Evolutionary conservation across 2,113 vertebrate species (phyloP).

Genomic region (Chinchilla lanigera): DNA sequence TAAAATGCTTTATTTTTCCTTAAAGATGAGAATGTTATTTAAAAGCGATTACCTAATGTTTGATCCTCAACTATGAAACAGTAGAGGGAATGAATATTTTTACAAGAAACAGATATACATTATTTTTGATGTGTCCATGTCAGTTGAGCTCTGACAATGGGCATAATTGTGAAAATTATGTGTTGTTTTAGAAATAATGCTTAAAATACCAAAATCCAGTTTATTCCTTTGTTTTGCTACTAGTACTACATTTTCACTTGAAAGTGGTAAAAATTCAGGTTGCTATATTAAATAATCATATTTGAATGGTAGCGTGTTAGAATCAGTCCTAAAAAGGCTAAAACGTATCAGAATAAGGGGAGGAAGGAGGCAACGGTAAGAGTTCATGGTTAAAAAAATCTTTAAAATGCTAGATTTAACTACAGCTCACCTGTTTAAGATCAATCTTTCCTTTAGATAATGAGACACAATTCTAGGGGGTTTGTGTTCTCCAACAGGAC

Average conservation of each 20-base stretch:
- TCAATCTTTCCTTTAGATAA: conserved; percentile 39
- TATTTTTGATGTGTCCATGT: neutral
- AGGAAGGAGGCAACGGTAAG: neutral
- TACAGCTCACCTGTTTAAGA: conserved; percentile 25
- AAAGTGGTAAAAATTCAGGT: neutral
- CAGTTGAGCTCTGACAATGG: neutral
- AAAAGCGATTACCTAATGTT: neutral
- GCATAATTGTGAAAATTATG: neutral
- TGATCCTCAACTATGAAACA: neutral
- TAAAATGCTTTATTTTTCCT: conserved; percentile 37
- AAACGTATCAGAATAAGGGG: neutral
- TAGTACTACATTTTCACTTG: conserved; percentile 3
- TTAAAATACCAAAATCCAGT: neutral
- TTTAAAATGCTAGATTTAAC: conserved; percentile 37
- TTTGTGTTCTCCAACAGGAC: conserved; percentile 30
- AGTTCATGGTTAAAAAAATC: conserved; percentile 9
- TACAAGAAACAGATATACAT: neutral
- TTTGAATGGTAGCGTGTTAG: neutral
- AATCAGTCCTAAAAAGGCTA: neutral
- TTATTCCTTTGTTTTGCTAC: neutral
- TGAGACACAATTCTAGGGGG: conserved; percentile 46
- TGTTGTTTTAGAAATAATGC: neutral
- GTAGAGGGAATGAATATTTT: neutral
- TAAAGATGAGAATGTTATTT: conserved; percentile 5
- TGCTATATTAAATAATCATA: neutral